phyloP scores from a whole-genome alignment of 2,888 invertebrate species.

The Sicus ferrugineus region DNA sequence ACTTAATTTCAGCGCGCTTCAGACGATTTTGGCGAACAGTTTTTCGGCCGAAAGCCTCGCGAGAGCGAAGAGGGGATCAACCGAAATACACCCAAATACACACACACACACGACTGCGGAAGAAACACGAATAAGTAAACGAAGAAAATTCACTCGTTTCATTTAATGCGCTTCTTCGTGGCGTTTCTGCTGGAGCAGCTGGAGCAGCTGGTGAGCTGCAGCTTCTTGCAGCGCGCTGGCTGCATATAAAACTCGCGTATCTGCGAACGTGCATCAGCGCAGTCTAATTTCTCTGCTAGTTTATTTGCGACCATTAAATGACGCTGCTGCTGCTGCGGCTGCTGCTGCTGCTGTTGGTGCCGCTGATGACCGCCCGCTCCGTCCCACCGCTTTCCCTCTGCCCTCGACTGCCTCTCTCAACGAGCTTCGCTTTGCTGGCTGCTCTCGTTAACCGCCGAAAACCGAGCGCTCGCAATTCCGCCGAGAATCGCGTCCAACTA shows the following conservation, averaged over 20 bases:
- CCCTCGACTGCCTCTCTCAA: too few species aligned
- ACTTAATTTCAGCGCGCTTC: slow-evolving; percentile 29
- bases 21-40: slow-evolving; percentile 22
- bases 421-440: slow-evolving; percentile 4
- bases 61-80: neutral
- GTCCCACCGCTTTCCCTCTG: too few species aligned
- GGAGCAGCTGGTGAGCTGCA: neutral
- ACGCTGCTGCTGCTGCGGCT: neutral
- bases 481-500: slow-evolving; percentile 32
- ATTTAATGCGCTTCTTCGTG: slow-evolving; percentile 19
- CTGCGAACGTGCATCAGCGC: slow-evolving; percentile 46
- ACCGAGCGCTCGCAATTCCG: slow-evolving; percentile 15
- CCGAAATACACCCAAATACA: neutral
- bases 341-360: slow-evolving; percentile 3
- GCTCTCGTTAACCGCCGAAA: slow-evolving; percentile 24
- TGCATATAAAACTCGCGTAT: slow-evolving; percentile 40
- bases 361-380: too few species aligned
- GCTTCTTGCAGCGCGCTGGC: neutral
- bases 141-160: slow-evolving; percentile 10
- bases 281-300: slow-evolving; percentile 44
- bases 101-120: neutral
- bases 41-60: neutral
- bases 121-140: neutral
- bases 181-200: too few species aligned
- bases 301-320: slow-evolving; percentile 32